Conservation (phyloP, 2,797 vertebrate species). For the Chelidonichthys spinosus region DNA sequence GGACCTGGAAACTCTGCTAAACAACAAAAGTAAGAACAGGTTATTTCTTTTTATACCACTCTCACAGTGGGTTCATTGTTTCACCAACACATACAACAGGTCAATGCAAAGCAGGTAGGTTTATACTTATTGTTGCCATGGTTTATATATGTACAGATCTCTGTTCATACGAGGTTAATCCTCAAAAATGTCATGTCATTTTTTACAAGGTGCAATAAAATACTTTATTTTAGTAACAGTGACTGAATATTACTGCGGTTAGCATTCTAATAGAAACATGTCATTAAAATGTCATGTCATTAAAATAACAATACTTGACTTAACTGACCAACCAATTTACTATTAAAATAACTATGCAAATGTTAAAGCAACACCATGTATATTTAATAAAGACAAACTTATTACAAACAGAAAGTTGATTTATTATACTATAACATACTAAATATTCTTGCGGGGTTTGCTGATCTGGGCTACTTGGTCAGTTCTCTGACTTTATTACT, state of each 20-base stretch:
- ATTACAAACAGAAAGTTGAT: neutral
- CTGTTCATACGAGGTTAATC: neutral
- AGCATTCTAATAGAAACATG: neutral
- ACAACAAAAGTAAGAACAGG: slow-evolving; percentile 71
- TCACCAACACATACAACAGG: neutral
- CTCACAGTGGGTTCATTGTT: neutral
- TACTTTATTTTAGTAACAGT: neutral
- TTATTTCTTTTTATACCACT: neutral
- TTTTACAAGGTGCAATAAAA: neutral
- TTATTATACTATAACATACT: neutral
- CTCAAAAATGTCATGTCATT: neutral
- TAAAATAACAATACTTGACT: neutral
- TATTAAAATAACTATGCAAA: neutral
- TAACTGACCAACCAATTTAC: neutral
- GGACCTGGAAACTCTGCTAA: slow-evolving; percentile 79
- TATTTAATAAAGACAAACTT: neutral
- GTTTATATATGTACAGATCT: neutral
- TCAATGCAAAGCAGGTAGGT: neutral
- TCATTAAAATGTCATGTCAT: neutral
- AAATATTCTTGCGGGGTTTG: neutral
- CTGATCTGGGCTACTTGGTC: neutral
- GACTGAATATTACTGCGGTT: neutral
- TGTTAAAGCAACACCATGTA: neutral
- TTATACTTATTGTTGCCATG: neutral
- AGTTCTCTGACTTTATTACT: neutral